These are phyloP conservation scores for Enteromius mattozi DNA, from an alignment of 2,797 vertebrate species.

Conservation along the genomic window DNA sequence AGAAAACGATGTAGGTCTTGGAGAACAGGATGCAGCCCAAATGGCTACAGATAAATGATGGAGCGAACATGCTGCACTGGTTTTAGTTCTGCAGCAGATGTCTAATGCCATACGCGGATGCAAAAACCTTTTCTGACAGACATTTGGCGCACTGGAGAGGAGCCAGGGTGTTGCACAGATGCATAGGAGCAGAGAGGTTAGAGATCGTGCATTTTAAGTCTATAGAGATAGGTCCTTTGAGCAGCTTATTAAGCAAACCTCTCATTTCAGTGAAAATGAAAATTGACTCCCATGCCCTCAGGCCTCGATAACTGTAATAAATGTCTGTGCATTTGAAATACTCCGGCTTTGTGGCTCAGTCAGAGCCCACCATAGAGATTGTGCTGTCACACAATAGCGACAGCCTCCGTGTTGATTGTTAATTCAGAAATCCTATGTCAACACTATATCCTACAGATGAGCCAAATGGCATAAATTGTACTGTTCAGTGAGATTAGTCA, in stretches of 20 bases:
- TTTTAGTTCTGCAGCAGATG: conserved; percentile 63
- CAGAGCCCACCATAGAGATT: conserved; percentile 50
- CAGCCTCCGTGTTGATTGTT: conserved; percentile 68
- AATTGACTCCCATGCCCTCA: conserved; percentile 47
- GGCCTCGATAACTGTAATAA: conserved; percentile 50
- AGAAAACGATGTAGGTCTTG: conserved; percentile 43
- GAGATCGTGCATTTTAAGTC: conserved; percentile 45
- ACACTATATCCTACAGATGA: conserved; percentile 78
- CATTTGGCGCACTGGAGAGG: conserved; percentile 73
- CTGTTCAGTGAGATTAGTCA: conserved; percentile 80
- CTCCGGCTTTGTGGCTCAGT: conserved; percentile 33
- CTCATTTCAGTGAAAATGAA: conserved; percentile 54
- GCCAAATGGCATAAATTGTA: conserved; percentile 78
- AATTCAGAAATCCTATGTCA: conserved; percentile 76
- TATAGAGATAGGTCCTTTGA: conserved; percentile 26
- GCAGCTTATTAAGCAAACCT: conserved; percentile 57
- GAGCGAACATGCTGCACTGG: conserved; percentile 52
- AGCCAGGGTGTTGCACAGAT: conserved; percentile 68
- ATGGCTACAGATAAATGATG: conserved; percentile 53
- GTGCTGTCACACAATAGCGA: conserved; percentile 47
- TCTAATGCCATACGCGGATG: conserved; percentile 57
- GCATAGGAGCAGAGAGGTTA: conserved; percentile 42
- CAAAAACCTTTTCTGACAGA: conserved; percentile 68
- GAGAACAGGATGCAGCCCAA: conserved; percentile 48
- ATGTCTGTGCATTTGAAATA: conserved; percentile 50